Conservation (phyloP, 2,888 invertebrate species). For the Rhamphomyia laevipes region DNA sequence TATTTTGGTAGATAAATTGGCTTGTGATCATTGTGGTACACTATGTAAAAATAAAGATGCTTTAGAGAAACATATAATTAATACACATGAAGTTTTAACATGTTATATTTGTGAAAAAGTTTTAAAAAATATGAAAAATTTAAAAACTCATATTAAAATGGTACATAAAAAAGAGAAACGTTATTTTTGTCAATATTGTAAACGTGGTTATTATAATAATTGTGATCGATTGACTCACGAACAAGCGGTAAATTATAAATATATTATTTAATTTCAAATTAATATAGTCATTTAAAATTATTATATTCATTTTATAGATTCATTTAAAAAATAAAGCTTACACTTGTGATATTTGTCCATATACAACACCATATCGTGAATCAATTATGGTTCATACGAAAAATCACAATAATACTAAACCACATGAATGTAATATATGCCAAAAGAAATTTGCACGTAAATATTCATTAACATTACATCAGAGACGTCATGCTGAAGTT, state of each 20-base stretch:
- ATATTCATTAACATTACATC: slow-evolving; percentile 23
- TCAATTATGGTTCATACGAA: slow-evolving; percentile 28
- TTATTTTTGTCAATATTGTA: slow-evolving; percentile 26
- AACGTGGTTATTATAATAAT: slow-evolving; percentile 31
- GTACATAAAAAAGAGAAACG: slow-evolving; percentile 29
- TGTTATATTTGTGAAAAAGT: slow-evolving; percentile 25
- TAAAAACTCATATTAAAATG: slow-evolving; percentile 25
- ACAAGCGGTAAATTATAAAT: slow-evolving; percentile 16
- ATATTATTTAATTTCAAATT: too few relatives aligned
- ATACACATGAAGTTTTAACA: slow-evolving; percentile 24
- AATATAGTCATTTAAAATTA: too few relatives aligned
- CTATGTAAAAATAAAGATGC: slow-evolving; percentile 22
- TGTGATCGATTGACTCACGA: slow-evolving; percentile 29
- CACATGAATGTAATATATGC: slow-evolving; percentile 27
- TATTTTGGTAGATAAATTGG: slow-evolving; percentile 10
- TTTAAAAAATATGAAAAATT: slow-evolving; percentile 28
- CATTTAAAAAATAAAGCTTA: not conserved
- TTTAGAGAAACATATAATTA: slow-evolving; percentile 24
- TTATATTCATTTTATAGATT: not conserved
- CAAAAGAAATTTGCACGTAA: slow-evolving; percentile 26
- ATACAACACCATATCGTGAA: slow-evolving; percentile 25
- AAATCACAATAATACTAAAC: slow-evolving; percentile 24
- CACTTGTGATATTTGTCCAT: slow-evolving; percentile 20
- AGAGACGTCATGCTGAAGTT: slow-evolving; percentile 24
- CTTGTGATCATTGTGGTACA: slow-evolving; percentile 23